A percentile compares a stretch with the other conserved stretches of the same genome.
Conservation (phyloP, 2,888 invertebrate species). For the Perdita meconis region DNA sequence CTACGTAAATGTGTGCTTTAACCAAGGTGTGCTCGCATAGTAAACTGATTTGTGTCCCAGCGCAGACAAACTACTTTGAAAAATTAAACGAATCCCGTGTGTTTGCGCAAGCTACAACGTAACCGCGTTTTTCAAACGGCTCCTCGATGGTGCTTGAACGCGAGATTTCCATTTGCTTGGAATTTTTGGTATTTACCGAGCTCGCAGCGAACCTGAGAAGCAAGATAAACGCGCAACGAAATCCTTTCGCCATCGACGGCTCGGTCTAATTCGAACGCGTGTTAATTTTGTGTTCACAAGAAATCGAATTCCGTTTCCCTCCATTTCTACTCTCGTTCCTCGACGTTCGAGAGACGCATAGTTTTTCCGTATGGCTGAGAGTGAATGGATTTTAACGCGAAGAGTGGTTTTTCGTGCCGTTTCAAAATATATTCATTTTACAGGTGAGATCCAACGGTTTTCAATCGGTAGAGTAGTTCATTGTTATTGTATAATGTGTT, state of each 20-base stretch:
- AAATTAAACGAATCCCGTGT: slow-evolving; percentile 55
- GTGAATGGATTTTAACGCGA: no score
- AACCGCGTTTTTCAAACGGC: slow-evolving; percentile 36
- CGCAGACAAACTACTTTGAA: slow-evolving; percentile 54
- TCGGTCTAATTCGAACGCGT: slow-evolving; percentile 22
- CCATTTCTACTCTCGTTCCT: not conserved
- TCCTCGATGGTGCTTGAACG: slow-evolving; percentile 45
- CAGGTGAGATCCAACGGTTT: no score
- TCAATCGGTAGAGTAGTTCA: no score
- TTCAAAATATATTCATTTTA: no score
- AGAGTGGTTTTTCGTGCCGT: no score
- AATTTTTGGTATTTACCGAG: slow-evolving; percentile 52
- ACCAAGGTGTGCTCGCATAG: slow-evolving; percentile 1
- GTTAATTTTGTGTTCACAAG: slow-evolving; percentile 37
- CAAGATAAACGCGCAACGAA: not conserved
- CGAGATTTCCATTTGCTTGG: slow-evolving; percentile 42
- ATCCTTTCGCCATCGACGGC: slow-evolving; percentile 2
- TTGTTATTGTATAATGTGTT: no score
- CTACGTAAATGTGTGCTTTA: not conserved
- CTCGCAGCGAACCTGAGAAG: not conserved
- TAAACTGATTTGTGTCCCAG: slow-evolving; percentile 57
- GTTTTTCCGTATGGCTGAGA: no score
- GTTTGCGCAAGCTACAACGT: slow-evolving; percentile 41
- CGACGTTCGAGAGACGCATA: no score
- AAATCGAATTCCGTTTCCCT: slow-evolving; percentile 6